A percentile compares a stretch with the other conserved stretches of the same genome.
These are phyloP conservation scores for Egretta garzetta DNA, from an alignment of 2,113 vertebrate species.

Conservation along the genomic window DNA sequence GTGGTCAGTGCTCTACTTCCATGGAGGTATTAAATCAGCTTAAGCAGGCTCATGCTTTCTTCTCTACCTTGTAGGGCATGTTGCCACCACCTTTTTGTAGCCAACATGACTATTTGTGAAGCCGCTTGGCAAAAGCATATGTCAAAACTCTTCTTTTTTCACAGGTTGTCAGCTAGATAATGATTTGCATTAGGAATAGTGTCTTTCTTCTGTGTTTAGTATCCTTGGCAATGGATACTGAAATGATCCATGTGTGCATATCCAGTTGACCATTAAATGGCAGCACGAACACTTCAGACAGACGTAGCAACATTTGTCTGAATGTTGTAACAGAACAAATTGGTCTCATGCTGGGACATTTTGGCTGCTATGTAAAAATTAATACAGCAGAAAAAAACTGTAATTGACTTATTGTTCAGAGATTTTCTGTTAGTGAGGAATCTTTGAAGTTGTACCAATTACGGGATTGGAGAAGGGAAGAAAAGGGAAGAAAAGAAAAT, in stretches of 20 bases:
- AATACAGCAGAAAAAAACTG: neutral
- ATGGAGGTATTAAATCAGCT: neutral
- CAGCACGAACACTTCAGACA: neutral
- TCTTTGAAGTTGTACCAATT: neutral
- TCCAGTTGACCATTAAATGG: slow-evolving; percentile 1
- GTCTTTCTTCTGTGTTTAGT: neutral
- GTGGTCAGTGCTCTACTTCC: neutral
- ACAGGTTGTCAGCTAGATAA: neutral
- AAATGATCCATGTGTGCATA: neutral
- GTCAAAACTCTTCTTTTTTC: neutral
- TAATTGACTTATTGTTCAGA: neutral
- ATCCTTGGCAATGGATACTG: neutral
- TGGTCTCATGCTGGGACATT: neutral
- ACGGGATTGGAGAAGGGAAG: neutral
- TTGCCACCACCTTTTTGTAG: neutral
- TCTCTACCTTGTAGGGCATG: neutral
- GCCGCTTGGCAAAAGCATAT: neutral
- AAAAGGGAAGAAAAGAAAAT: neutral
- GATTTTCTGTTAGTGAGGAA: neutral
- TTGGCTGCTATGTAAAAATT: neutral
- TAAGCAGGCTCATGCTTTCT: neutral
- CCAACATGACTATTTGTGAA: neutral
- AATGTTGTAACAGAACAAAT: neutral
- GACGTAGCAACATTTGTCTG: neutral
- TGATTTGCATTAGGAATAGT: neutral